A percentile compares a stretch with the other conserved stretches of the same genome.
phyloP scores from a whole-genome alignment of 2,113 vertebrate genomes.

The Empidonax traillii region DNA sequence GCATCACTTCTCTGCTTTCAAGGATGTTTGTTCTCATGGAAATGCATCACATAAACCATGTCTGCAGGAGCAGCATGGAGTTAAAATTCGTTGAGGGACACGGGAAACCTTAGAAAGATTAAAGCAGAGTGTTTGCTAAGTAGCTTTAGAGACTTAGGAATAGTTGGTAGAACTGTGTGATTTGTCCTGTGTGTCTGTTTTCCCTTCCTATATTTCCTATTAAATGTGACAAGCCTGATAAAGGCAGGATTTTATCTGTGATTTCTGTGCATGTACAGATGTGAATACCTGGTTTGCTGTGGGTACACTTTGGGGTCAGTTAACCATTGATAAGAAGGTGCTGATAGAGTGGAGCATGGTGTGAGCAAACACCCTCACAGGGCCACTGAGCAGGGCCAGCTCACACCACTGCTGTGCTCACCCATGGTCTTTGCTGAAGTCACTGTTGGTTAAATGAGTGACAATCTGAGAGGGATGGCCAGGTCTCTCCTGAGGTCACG shows the following conservation, averaged over 20 bases:
- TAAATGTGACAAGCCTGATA: neutral
- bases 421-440: neutral
- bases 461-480: neutral
- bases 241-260: neutral
- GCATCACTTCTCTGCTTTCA: neutral
- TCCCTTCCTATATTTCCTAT: neutral
- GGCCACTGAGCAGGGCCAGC: neutral
- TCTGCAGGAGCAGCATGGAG: neutral
- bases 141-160: neutral
- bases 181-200: neutral
- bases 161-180: neutral
- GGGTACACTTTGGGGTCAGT: neutral
- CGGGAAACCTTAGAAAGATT: neutral
- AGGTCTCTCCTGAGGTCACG: neutral
- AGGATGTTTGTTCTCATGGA: neutral
- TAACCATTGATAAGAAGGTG: neutral
- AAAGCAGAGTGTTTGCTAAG: neutral
- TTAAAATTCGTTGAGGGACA: neutral
- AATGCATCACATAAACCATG: neutral
- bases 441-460: accelerated
- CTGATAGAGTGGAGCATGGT: accelerated
- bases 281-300: neutral
- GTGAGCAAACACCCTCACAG: accelerated
- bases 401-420: too few relatives aligned
- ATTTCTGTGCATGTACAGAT: neutral